Evolutionary conservation across 2,888 invertebrate species (phyloP).

Genomic region (Koerneria pararmatus): DNA sequence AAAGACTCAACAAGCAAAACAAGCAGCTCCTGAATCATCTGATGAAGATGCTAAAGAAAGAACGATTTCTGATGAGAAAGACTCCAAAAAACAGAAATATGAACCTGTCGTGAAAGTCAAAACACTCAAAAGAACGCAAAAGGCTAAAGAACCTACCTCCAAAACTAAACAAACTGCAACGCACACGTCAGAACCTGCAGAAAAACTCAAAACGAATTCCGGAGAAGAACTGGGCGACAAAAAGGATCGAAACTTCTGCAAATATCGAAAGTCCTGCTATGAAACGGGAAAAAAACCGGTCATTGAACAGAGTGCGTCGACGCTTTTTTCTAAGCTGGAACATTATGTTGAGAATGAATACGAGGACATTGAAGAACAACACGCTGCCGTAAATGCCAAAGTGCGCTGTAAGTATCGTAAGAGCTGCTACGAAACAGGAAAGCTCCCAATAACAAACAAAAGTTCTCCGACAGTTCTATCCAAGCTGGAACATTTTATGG

Average conservation of each 20-base stretch:
- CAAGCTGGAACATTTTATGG: not conserved
- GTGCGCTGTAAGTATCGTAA: conserved; percentile 17
- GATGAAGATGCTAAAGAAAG: conserved; percentile 11
- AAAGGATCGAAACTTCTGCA: conserved; percentile 32
- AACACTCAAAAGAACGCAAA: conserved; percentile 24
- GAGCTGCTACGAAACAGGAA: conserved; percentile 22
- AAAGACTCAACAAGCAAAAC: conserved; percentile 15
- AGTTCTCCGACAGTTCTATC: conserved; percentile 1
- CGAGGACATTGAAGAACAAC: not conserved
- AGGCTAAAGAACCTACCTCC: not conserved
- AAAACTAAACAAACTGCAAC: conserved; percentile 18
- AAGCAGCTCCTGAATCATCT: not conserved
- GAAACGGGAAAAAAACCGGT: conserved; percentile 29
- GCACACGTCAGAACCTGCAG: conserved; percentile 26
- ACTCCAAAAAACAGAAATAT: conserved; percentile 25
- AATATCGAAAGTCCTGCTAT: conserved; percentile 51
- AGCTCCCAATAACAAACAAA: conserved; percentile 8
- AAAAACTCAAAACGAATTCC: conserved; percentile 15
- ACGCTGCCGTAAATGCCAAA: too few relatives aligned
- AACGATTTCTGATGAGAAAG: conserved; percentile 22
- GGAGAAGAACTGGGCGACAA: not conserved
- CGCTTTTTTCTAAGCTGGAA: not conserved
- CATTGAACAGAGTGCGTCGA: conserved; percentile 19
- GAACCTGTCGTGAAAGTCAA: conserved; percentile 26
- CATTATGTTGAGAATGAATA: conserved; percentile 22